phyloP scores from a whole-genome alignment of 2,113 vertebrate species.

The Hippocampus abdominalis region DNA sequence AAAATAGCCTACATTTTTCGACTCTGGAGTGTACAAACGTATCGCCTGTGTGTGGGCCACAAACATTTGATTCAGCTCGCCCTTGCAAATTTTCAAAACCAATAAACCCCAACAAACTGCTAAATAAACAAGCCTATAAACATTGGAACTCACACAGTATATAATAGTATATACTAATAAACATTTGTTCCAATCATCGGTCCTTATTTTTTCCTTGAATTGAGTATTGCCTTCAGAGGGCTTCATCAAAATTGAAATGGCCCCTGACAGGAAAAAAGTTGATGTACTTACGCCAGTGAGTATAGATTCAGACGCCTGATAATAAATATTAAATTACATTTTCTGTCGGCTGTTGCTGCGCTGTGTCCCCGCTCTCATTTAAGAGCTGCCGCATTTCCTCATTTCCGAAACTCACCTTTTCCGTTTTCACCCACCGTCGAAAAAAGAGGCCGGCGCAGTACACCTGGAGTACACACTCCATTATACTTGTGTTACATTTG shows the following conservation, averaged over 20 bases:
- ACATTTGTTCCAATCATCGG: background rate
- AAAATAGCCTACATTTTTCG: too few relatives aligned
- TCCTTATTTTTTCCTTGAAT: background rate
- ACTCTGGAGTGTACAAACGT: background rate
- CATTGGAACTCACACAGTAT: background rate
- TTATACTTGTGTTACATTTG: slow-evolving; percentile 54
- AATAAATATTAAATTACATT: slow-evolving; percentile 43
- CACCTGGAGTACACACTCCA: slow-evolving; percentile 35
- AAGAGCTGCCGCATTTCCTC: background rate
- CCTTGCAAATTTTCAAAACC: background rate
- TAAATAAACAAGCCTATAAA: background rate
- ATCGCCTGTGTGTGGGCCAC: background rate
- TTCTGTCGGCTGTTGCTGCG: background rate
- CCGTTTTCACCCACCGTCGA: slow-evolving; percentile 24
- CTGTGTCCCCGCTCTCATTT: background rate
- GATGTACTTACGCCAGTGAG: background rate
- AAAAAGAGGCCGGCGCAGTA: slow-evolving; percentile 27
- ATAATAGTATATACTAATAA: background rate
- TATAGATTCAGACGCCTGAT: background rate
- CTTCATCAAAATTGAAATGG: background rate
- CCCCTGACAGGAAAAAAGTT: background rate
- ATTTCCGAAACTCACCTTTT: background rate
- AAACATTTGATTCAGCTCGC: background rate
- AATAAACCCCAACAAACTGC: background rate
- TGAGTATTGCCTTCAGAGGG: background rate